Percentiles rank a stretch among this genome's conserved stretches.
Conservation (phyloP, 2,888 invertebrate species). For the Parnassius orleans region DNA sequence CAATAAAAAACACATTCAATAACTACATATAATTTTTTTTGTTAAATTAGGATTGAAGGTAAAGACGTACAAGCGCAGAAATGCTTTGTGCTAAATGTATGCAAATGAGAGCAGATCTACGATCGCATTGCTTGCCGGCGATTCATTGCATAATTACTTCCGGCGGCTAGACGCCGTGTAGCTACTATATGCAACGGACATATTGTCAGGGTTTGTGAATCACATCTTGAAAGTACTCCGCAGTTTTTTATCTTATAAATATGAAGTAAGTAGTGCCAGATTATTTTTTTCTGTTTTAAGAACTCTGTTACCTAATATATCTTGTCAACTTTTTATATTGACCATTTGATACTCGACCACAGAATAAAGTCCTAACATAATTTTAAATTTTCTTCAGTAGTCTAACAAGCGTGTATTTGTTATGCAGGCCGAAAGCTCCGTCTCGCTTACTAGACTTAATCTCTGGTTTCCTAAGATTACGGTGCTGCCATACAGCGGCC, state of each 20-base stretch:
- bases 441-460: too few relatives aligned
- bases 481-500: too few relatives aligned
- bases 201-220: constrained; percentile 13
- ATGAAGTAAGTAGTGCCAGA: not conserved
- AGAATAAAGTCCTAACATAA: too few relatives aligned
- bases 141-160: constrained; percentile 38
- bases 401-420: too few relatives aligned
- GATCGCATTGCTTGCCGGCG: constrained; percentile 19
- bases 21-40: not conserved
- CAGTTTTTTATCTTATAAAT: not conserved
- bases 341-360: too few relatives aligned
- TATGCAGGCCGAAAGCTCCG: too few relatives aligned
- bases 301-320: too few relatives aligned
- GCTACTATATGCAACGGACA: constrained; percentile 19
- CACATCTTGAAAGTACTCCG: constrained; percentile 3
- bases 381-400: too few relatives aligned
- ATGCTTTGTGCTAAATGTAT: constrained; percentile 18
- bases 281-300: too few relatives aligned
- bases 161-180: constrained; percentile 30
- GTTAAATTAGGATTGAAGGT: not conserved
- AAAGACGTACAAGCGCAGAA: constrained; percentile 5
- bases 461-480: too few relatives aligned
- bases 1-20: too few relatives aligned
- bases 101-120: constrained; percentile 17
- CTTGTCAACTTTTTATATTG: too few relatives aligned